Evolutionary conservation across 2,797 vertebrate genomes (phyloP).

Genomic region (Lagodon rhomboides): DNA sequence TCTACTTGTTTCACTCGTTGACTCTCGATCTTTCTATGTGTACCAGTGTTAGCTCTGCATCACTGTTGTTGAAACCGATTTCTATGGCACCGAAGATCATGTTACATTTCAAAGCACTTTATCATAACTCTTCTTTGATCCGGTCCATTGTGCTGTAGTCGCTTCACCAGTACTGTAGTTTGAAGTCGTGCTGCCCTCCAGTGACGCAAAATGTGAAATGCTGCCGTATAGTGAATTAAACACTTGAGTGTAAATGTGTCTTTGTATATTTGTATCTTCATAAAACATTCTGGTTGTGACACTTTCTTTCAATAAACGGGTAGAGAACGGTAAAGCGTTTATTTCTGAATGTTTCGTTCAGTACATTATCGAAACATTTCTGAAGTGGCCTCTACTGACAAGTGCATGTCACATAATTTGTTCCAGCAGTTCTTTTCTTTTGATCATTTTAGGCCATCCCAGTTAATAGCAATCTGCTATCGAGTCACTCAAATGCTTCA

Average conservation of each 20-base stretch:
- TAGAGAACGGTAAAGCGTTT: neutral
- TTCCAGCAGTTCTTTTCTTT: neutral
- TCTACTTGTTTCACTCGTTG: neutral
- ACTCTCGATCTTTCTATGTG: neutral
- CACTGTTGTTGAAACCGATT: neutral
- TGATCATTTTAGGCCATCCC: neutral
- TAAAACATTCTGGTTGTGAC: constrained; percentile 5
- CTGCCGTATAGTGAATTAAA: neutral
- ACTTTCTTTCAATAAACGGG: neutral
- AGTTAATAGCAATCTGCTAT: neutral
- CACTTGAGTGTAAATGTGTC: constrained; percentile 4
- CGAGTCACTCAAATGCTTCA: neutral
- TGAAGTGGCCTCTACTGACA: neutral
- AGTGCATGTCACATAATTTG: neutral
- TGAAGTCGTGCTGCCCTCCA: constrained; percentile 67
- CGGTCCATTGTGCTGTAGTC: neutral
- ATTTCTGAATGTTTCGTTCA: neutral
- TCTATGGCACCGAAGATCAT: neutral
- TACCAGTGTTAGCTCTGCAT: neutral
- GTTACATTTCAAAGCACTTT: constrained; percentile 28
- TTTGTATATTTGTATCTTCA: constrained; percentile 21
- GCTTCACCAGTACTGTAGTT: neutral
- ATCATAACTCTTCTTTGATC: constrained; percentile 1
- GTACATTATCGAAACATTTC: neutral
- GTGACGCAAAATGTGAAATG: constrained; percentile 50